phyloP scores from a whole-genome alignment of 1,140 invertebrate genomes.

The Megalonaias nervosa region DNA sequence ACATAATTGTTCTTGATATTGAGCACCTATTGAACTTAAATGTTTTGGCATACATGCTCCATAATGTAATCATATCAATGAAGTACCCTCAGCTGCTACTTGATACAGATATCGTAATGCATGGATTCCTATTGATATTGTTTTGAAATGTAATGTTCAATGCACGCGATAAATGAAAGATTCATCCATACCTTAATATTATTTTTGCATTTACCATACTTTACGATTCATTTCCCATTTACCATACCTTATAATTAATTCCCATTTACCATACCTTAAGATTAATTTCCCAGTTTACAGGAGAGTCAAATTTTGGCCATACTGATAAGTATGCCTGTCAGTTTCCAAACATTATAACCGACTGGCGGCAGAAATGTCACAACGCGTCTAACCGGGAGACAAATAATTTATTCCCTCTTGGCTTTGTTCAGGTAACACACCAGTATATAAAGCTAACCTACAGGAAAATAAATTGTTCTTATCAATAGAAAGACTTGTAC shows the following conservation, averaged over 20 bases:
- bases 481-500: neutral
- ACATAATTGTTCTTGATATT: too few relatives aligned
- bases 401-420: slow-evolving; percentile 51
- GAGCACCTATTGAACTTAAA: too few relatives aligned
- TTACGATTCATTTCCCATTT: neutral
- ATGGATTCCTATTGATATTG: too few relatives aligned
- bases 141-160: too few relatives aligned
- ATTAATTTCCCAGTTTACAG: slow-evolving; percentile 10
- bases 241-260: neutral
- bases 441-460: neutral
- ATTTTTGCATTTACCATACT: neutral
- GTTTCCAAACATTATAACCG: slow-evolving; percentile 53
- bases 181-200: too few relatives aligned
- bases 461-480: neutral
- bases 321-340: slow-evolving; percentile 50
- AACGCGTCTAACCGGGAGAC: slow-evolving; percentile 36
- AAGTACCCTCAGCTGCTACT: too few relatives aligned
- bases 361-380: slow-evolving; percentile 52
- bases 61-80: too few relatives aligned
- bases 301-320: slow-evolving; percentile 44
- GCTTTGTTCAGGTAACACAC: slow-evolving; percentile 61
- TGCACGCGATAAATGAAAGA: too few relatives aligned
- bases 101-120: too few relatives aligned
- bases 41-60: too few relatives aligned
- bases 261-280: neutral